Base-by-base conservation (phyloP, 1,140 invertebrate genomes). In the Portunus trituberculatus region DNA sequence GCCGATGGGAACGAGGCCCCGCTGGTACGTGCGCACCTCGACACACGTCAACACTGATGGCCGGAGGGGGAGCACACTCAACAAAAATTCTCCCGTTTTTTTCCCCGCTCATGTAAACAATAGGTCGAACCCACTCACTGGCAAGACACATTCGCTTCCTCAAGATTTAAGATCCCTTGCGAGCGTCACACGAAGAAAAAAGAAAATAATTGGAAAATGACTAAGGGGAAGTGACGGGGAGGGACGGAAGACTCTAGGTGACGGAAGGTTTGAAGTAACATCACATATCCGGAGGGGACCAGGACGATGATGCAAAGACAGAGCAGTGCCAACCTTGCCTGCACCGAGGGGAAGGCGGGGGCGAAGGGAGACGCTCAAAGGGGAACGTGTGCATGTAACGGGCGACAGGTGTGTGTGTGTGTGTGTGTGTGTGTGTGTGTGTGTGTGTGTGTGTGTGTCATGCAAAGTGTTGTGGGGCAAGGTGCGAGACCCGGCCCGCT, bases 91-190 rank as follows among this genome's bases (percentile, higher is more conserved):
- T 39, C 92, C 46, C 39, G 20, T 86, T 45, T 87, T 92, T 93
- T 48, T 84, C 91, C 92, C 16, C n/a, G 52, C 92, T 48, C 92
- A 7, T 87, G 92, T 46, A 86, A 93, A 93, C 92, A 93, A n/a
- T 88, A 31, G 48, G 82, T 86, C 39, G 46, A 76, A 32, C 90
- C 90, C n/a, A 32, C 48, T 76, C 67, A 91, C 52, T 8, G 20
- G 29, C 89, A 32, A 45, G 89, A 28, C 12, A 59, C 89, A 91
- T 91, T 59, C 48, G 10, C 59, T 91, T 59, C 25, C 48, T 31
- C n/a, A n/a, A n/a, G 25, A 76, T 7, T 76, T 25, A 76, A n/a
- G 67, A 76, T 76, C 25, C n/a, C 20, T 76, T 76, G 67, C 12
- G 67, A n/a, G 8, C 67, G n/a, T 76, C 25, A 20, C 20, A 76